These are phyloP conservation scores for Eumaeus atala DNA, from an alignment of 1,140 invertebrate species.

Conservation along the genomic window DNA sequence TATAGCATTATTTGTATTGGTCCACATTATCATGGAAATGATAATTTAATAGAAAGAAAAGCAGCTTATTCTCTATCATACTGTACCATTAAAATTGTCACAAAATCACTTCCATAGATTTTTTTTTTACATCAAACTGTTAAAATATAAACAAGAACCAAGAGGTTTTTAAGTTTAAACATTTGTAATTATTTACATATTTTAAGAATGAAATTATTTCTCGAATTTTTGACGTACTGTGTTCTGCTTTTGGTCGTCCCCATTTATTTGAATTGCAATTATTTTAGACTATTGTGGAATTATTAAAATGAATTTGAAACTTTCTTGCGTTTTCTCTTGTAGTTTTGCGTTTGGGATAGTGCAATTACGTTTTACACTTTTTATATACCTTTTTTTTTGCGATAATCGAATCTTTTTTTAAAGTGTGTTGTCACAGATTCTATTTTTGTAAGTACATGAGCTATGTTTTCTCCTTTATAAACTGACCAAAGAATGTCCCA, in stretches of 20 bases:
- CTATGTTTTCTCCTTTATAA: slow-evolving; percentile 39
- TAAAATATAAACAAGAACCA: slow-evolving; percentile 1
- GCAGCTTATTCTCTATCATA: too few species aligned
- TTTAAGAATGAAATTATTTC: slow-evolving; percentile 20
- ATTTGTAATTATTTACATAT: slow-evolving; percentile 10
- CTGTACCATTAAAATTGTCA: too few species aligned
- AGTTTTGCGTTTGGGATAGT: slow-evolving; percentile 49
- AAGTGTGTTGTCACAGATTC: slow-evolving; percentile 43
- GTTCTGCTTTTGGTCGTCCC: slow-evolving; percentile 36
- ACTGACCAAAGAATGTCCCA: slow-evolving; percentile 50
- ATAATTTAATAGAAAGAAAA: too few species aligned
- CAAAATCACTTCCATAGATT: neutral
- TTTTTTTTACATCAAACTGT: neutral
- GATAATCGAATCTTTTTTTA: slow-evolving; percentile 15
- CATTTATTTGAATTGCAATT: slow-evolving; percentile 42
- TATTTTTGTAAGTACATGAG: slow-evolving; percentile 60
- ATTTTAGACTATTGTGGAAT: slow-evolving; percentile 64
- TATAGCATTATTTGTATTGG: too few species aligned
- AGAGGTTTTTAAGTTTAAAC: neutral
- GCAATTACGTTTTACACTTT: slow-evolving; percentile 33
- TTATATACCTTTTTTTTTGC: slow-evolving; percentile 20
- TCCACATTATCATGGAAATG: too few species aligned
- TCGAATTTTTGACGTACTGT: slow-evolving; percentile 21
- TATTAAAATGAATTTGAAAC: slow-evolving; percentile 72
- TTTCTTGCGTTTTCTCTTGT: slow-evolving; percentile 60